Evolutionary conservation across 2,888 invertebrate genomes (phyloP).

Genomic region (Apotomis turbidana): DNA sequence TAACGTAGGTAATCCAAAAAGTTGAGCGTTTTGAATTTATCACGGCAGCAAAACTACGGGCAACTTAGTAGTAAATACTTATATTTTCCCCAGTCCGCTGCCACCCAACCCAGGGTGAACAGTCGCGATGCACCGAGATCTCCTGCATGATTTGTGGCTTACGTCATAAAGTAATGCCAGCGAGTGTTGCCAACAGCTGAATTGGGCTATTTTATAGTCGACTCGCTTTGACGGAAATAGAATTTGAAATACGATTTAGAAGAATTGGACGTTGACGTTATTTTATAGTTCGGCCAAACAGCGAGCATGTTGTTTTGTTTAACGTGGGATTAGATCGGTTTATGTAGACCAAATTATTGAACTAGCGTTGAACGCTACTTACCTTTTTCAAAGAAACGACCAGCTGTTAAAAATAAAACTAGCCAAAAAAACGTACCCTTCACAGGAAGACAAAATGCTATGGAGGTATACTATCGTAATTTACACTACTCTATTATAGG

Average conservation of each 20-base stretch:
- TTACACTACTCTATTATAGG: too few species aligned
- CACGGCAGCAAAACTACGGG: not conserved
- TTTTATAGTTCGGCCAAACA: not conserved
- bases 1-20: too few species aligned
- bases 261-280: not conserved
- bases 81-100: not conserved
- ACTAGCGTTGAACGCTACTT: too few species aligned
- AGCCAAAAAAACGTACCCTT: too few species aligned
- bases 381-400: too few species aligned
- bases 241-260: conserved; percentile 13
- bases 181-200: conserved; percentile 61
- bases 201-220: conserved; percentile 61
- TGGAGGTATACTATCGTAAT: too few species aligned
- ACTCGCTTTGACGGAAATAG: conserved; percentile 40
- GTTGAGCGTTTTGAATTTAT: too few species aligned
- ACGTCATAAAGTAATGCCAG: conserved; percentile 58
- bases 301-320: not conserved
- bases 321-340: not conserved
- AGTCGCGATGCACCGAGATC: conserved; percentile 60
- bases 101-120: conserved; percentile 52
- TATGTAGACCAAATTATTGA: too few species aligned
- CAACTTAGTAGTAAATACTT: not conserved
- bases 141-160: conserved; percentile 68
- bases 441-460: too few species aligned
- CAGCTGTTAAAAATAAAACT: too few species aligned